phyloP scores from a whole-genome alignment of 2,888 invertebrate genomes.

The Lasioglossum leucozonium region DNA sequence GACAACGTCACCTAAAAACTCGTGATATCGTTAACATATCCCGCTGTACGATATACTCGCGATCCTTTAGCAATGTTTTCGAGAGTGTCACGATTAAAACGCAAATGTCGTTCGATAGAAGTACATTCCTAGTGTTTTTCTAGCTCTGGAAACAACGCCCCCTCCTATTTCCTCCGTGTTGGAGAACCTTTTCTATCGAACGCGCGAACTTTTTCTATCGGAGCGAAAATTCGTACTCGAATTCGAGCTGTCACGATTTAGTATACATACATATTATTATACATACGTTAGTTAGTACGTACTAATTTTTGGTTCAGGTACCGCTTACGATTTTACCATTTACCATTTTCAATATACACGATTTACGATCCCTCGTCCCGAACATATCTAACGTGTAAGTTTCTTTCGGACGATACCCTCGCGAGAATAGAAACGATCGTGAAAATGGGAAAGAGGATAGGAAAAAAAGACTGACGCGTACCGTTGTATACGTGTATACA shows the following conservation, averaged over 20 bases:
- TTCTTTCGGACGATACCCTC: background rate
- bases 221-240: background rate
- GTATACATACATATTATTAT: background rate
- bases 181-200: slow-evolving; percentile 13
- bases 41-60: background rate
- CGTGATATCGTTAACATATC: slow-evolving; percentile 4
- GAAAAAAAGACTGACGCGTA: background rate
- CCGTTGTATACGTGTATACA: background rate
- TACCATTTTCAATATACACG: background rate
- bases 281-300: background rate
- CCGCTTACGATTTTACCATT: slow-evolving; percentile 1
- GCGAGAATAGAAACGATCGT: background rate
- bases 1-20: background rate
- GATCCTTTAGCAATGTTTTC: background rate
- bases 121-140: slow-evolving; percentile 17
- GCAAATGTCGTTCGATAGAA: slow-evolving; percentile 14
- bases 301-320: background rate
- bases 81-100: slow-evolving; percentile 7
- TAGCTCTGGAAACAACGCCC: slow-evolving; percentile 19
- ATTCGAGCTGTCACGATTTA: background rate
- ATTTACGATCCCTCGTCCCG: background rate
- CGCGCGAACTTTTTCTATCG: background rate
- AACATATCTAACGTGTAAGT: slow-evolving; percentile 1
- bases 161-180: background rate
- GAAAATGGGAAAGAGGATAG: background rate